These are phyloP conservation scores for Rhea pennata DNA, from an alignment of 2,113 vertebrate species.

Conservation along the genomic window DNA sequence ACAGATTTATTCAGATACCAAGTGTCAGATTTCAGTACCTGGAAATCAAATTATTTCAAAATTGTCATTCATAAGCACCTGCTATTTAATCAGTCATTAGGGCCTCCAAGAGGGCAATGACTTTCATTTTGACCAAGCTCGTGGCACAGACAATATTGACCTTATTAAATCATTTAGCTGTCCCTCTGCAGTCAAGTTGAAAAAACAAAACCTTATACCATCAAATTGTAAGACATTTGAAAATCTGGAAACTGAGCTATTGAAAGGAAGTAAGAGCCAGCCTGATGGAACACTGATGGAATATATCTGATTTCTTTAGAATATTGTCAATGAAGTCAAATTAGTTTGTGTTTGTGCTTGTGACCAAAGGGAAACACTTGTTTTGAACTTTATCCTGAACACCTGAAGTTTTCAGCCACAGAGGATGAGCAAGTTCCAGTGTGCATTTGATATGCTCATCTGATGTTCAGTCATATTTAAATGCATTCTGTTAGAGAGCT, in stretches of 20 bases:
- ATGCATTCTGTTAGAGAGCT: rapidly evolving
- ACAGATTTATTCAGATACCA: not conserved
- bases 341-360: not conserved
- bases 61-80: not conserved
- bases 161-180: not conserved
- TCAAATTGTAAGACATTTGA: not conserved
- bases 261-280: not conserved
- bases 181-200: not conserved
- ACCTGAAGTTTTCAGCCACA: not conserved
- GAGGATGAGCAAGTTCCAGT: not conserved
- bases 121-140: not conserved
- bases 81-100: not conserved
- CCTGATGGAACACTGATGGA: not conserved
- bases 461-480: not conserved
- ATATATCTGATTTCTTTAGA: not conserved
- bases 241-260: not conserved
- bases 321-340: not conserved
- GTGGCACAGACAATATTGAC: not conserved
- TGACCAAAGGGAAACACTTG: not conserved
- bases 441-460: not conserved
- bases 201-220: not conserved
- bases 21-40: not conserved
- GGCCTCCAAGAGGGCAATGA: not conserved
- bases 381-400: not conserved
- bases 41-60: not conserved